phyloP scores from a whole-genome alignment of 1,140 invertebrate species.

The Papilio polyxenes region DNA sequence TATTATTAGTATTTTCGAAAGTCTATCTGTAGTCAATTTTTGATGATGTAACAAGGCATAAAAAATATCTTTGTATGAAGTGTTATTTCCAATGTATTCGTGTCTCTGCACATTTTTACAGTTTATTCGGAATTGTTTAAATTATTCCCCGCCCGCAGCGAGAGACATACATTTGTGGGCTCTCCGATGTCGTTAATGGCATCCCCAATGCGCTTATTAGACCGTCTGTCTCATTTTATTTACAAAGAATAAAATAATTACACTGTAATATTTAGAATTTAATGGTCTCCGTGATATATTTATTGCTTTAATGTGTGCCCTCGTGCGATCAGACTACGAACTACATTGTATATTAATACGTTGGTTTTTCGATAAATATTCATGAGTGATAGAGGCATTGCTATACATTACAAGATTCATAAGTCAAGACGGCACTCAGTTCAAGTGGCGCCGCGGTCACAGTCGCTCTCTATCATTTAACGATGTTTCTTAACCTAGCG shows the following conservation, averaged over 20 bases:
- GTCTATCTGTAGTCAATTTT: background rate
- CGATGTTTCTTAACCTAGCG: conserved; percentile 59
- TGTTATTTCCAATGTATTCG: too few relatives aligned
- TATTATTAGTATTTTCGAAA: background rate
- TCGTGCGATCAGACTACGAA: conserved; percentile 49
- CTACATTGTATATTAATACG: conserved; percentile 64
- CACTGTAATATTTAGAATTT: conserved; percentile 62
- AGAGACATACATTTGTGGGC: conserved; percentile 51
- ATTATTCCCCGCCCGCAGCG: conserved; percentile 62
- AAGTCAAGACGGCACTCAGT: conserved; percentile 70
- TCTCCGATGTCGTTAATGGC: conserved; percentile 57
- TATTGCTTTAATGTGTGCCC: conserved; percentile 67
- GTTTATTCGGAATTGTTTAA: conserved; percentile 48
- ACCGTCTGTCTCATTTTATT: conserved; percentile 64
- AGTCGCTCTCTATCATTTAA: conserved; percentile 55
- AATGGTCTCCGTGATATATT: conserved; percentile 71
- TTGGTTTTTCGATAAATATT: conserved; percentile 76
- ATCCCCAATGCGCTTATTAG: conserved; percentile 71
- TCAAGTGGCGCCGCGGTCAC: conserved; percentile 57
- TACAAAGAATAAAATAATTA: conserved; percentile 74
- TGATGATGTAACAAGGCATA: background rate
- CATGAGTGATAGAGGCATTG: conserved; percentile 77
- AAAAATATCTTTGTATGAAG: background rate
- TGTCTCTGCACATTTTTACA: background rate
- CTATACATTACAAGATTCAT: conserved; percentile 74